Base-by-base conservation (phyloP, 1,140 invertebrate genomes). In the Lordiphosa stackelbergi region DNA sequence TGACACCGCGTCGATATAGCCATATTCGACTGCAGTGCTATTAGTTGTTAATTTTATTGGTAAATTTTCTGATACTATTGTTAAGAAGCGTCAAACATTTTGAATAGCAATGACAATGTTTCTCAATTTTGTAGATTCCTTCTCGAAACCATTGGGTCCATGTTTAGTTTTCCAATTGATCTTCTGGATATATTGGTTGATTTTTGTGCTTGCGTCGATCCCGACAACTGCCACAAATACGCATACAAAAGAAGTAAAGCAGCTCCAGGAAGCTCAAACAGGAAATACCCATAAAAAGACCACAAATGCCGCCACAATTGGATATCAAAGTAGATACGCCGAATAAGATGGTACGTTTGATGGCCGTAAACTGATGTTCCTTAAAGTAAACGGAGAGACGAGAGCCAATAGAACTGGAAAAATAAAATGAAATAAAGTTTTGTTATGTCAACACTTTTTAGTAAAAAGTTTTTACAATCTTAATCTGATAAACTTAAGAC, bases 231-330 rank as follows among this genome's bases (percentile, higher is more conserved):
- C 75, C 73, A 28, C 71, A 90, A 35, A 87, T 69, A 3, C 84
- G 71, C 53, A 87, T 83, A 11, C 73, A 86, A 47, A 85, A 85
- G 64, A 86, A 87, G 31, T 91, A 91, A 24, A 91, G 55, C 3
- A 91, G 86, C 81, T 91, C 90, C 22, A 91, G 86, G 8, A 91
- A 72, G 47, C 90, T 91, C 10, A 91, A 77, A 47, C 90, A 85
- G 3, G 90, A 90, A 61, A 90, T 90, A 12, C 90, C 90, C 85
- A 92, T 90, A 63, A 92, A 93, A 2, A 93, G 88, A 2, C 92
- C 92, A 7, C 92, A 89, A 40, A 93, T 88, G 53, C 92, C 92
- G 2, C 92, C 92, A 59, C 91, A 91, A 66, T 92, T 92, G 13
- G 92, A 92, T 7, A 93, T 88, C 71, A 93, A 91, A 63, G 92